Base-by-base conservation (phyloP, 2,113 vertebrate species). In the Mystacornis crossleyi region DNA sequence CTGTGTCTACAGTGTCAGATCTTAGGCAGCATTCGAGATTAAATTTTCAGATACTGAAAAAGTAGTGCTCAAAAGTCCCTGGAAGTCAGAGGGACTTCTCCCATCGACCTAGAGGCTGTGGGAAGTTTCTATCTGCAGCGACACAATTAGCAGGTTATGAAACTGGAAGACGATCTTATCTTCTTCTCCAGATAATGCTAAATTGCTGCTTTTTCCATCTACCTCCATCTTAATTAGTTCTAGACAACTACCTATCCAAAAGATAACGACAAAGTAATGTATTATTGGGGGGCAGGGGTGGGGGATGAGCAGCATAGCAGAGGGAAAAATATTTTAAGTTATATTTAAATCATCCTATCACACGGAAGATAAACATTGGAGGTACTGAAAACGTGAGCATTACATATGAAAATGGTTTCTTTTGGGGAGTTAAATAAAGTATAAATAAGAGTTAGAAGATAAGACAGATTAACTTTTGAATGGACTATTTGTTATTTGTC, bases 281-380 rank as follows among this genome's bases (percentile, higher is more conserved):
- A 34, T 40, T 51, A 15, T 11, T 1, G 2, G 58, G 5, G 14
- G 34, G 6, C 1, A 1, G 21, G 10, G 7, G 12, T 51, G 53
- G 18, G n/a, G 17, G 10, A 38, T 33, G 15, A 75, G 25, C 19
- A 71, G 42, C 26, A 66, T 0, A 67, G 33, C 23, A 84, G 53
- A 78, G 14, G 29, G 12, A 40, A 43, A 82, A 64, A 61, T 23
- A 61, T 7, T 53, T 60, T 2, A 26, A 78, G 13, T 45, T 74
- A 33, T 33, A 55, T 65, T 93, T 74, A 55, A 36, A 54, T 57
- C 13, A 57, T 33, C 13, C 13, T 12, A 31, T 61, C 62, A 34
- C 5, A 11, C 14, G 11, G 28, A 71, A 54, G 31, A 34, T 24
- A 90, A 77, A 60, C 25, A 65, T 1, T 40, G 17, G 18, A 40